Evolutionary conservation across 2,888 invertebrate genomes (phyloP).

Genomic region (Macroteleia sp.): DNA sequence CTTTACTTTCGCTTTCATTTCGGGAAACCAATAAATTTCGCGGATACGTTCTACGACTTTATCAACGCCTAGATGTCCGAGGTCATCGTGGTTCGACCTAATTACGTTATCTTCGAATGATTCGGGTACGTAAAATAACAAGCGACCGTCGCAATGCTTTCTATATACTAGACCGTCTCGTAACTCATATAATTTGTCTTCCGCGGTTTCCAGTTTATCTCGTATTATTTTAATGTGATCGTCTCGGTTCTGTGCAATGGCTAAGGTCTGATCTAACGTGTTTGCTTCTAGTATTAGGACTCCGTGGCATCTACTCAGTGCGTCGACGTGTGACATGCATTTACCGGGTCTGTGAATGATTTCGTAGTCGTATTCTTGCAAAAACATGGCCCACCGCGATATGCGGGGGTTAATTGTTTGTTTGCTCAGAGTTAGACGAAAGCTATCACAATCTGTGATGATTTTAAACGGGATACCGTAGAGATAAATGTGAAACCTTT

Average conservation of each 20-base stretch:
- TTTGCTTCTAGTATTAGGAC: too few relatives aligned
- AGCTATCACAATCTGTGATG: slow-evolving; percentile 8
- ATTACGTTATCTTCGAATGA: slow-evolving; percentile 58
- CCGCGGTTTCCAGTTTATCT: background rate
- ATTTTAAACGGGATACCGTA: too few relatives aligned
- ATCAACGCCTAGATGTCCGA: background rate
- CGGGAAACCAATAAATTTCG: slow-evolving; percentile 57
- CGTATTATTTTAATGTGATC: background rate
- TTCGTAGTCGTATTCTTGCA: too few relatives aligned
- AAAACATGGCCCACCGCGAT: background rate
- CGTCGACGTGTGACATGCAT: too few relatives aligned
- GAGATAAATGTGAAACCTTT: too few relatives aligned
- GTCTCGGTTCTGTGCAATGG: background rate
- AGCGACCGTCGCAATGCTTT: slow-evolving; percentile 42
- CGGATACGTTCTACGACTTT: background rate
- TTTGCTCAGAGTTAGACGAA: slow-evolving; percentile 2
- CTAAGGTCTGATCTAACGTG: background rate
- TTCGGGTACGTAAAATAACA: slow-evolving; percentile 74
- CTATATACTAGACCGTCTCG: slow-evolving; percentile 66
- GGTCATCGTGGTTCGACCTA: slow-evolving; percentile 8
- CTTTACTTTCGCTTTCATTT: too few relatives aligned
- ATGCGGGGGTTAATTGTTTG: slow-evolving; percentile 6
- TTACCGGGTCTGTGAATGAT: too few relatives aligned
- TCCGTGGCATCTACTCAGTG: too few relatives aligned
- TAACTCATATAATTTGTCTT: slow-evolving; percentile 15